Base-by-base conservation (phyloP, 1,140 invertebrate species). In the Piezodorus guildinii region DNA sequence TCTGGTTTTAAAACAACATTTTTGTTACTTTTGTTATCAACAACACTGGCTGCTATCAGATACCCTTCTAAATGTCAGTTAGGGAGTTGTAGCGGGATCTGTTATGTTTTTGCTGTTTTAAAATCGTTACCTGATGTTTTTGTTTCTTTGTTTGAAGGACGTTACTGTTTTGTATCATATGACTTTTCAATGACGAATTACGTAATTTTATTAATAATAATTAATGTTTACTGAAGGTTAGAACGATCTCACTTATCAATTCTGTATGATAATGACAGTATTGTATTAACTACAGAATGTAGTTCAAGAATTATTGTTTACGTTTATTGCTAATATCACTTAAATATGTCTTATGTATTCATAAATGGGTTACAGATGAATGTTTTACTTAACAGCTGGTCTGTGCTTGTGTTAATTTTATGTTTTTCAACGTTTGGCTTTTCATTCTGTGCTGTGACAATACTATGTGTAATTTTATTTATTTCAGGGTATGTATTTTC, bases 351-450 rank as follows among this genome's bases (percentile, higher is more conserved):
- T 39, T 39, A 39, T 39, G 9, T 12, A 39, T 39, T 1, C 34
- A 4, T 39, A 39, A 39, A 39, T 39, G 3, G 34, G 30, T 60
- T 60, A 34, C 49, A 62, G 62, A 62, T 62, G 62, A 62, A 54
- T 43, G 16, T 62, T 49, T 27, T 43, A 15, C 15, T 62, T 23
- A 45, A 44, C 39, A 56, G 67, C 34, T 67, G 68, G 68, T 58
- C 54, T 19, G 64, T 64, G 2, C 64, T 69, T 17, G 58, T 67
- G 21, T 15, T 69, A 15, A n/a, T 52, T 54, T 62, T 69, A 34
- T 66, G 46, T 45, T 39, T 67, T 45, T 30, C 68, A 14, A 69
- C 64, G 15, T 69, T 69, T 64, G 68, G 68, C 3, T 63, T 67
- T 30, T 34, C 64, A 0, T 64, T 63, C 27, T 69, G 68, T 58